phyloP scores from a whole-genome alignment of 2,888 invertebrate species.

The Lamproptera curius region DNA sequence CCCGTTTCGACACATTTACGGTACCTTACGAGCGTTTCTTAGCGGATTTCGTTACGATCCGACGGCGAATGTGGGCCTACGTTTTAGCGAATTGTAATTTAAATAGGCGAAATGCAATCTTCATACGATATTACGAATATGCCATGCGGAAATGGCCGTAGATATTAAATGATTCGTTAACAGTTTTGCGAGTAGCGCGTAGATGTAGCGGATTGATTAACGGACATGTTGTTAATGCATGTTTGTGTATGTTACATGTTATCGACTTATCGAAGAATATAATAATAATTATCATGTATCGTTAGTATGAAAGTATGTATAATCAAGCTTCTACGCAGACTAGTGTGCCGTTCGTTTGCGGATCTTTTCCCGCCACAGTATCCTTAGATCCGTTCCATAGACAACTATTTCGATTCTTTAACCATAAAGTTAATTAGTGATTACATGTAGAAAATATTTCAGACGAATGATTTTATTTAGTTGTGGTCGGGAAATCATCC shows the following conservation, averaged over 20 bases:
- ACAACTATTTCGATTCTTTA: not conserved
- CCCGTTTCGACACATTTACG: constrained; percentile 51
- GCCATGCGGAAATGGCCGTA: constrained; percentile 55
- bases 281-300: constrained; percentile 67
- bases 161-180: constrained; percentile 60
- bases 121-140: constrained; percentile 49
- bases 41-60: constrained; percentile 5
- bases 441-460: too few relatives aligned
- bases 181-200: constrained; percentile 63
- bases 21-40: constrained; percentile 21
- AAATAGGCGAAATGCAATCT: constrained; percentile 51
- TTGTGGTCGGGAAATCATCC: constrained; percentile 7
- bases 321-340: constrained; percentile 55
- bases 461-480: constrained; percentile 15
- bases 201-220: constrained; percentile 63
- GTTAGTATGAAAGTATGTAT: constrained; percentile 53
- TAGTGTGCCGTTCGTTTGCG: constrained; percentile 50
- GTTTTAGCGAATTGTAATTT: constrained; percentile 54
- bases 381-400: not conserved
- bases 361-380: constrained; percentile 22
- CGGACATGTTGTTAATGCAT: constrained; percentile 62
- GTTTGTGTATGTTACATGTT: constrained; percentile 61
- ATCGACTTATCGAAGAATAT: constrained; percentile 48
- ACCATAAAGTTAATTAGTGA: too few relatives aligned
- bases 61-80: constrained; percentile 48